These are phyloP conservation scores for Lucinisca nassula DNA, from an alignment of 2,888 invertebrate genomes.

Conservation along the genomic window DNA sequence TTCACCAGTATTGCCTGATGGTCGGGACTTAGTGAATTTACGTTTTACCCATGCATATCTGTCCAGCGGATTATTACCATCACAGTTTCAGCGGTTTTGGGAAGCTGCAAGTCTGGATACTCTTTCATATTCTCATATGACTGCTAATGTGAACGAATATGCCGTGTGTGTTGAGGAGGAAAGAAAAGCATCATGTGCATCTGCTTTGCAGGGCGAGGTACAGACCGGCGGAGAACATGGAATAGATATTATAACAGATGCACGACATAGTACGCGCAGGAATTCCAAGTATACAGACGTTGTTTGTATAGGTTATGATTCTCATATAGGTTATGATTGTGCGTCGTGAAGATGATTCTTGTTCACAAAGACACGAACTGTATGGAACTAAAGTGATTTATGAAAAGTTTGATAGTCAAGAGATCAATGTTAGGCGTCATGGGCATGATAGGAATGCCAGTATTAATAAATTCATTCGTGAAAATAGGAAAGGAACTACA, in stretches of 20 bases:
- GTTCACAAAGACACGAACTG: conserved; percentile 23
- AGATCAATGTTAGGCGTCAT: background rate
- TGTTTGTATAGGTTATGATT: conserved; percentile 25
- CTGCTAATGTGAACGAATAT: background rate
- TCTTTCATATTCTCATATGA: background rate
- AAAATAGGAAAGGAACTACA: background rate
- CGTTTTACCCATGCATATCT: conserved; percentile 16
- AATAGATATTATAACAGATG: conserved; percentile 28
- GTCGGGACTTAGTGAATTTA: background rate
- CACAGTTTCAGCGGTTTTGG: background rate
- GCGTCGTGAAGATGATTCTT: conserved; percentile 7
- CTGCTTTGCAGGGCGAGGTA: conserved; percentile 7
- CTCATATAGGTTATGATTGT: conserved; percentile 28
- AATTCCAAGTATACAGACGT: conserved; percentile 27
- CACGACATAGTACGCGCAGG: conserved; percentile 29
- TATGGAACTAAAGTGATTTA: conserved; percentile 17
- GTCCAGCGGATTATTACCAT: background rate
- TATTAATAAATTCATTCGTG: conserved; percentile 31
- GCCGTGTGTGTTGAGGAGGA: background rate
- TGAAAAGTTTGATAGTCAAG: conserved; percentile 15
- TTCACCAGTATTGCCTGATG: conserved; percentile 5
- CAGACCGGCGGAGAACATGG: background rate
- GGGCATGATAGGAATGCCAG: conserved; percentile 31
- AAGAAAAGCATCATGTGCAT: background rate
- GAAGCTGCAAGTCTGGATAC: background rate